Evolutionary conservation across 2,888 invertebrate species (phyloP).

Genomic region (Cephus pulcher): DNA sequence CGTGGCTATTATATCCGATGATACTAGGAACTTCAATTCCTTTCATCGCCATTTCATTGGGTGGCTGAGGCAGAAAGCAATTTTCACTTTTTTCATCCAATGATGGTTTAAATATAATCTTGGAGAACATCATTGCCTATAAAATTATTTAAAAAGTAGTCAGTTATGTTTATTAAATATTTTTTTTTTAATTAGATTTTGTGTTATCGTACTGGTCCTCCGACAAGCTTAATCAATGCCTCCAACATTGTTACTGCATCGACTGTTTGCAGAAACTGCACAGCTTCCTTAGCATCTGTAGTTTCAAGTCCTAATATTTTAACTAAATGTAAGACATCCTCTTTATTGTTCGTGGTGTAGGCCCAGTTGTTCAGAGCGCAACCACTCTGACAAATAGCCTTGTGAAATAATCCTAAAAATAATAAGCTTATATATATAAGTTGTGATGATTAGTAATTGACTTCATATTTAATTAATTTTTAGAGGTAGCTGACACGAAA

Average conservation of each 20-base stretch:
- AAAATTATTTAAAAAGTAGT: neutral
- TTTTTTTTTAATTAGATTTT: neutral
- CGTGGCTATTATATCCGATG: slow-evolving; percentile 10
- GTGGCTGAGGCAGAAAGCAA: slow-evolving; percentile 3
- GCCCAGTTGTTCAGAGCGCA: slow-evolving; percentile 44
- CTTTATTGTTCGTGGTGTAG: neutral
- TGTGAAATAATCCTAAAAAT: slow-evolving; percentile 53
- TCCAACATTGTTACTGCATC: slow-evolving; percentile 53
- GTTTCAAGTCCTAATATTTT: slow-evolving; percentile 38
- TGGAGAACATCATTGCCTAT: neutral
- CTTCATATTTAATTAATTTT: neutral
- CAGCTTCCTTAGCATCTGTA: slow-evolving; percentile 35
- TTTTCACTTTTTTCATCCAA: slow-evolving; percentile 13
- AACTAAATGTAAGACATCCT: slow-evolving; percentile 22
- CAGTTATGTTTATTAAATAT: neutral
- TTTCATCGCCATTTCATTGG: slow-evolving; percentile 5
- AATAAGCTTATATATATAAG: neutral
- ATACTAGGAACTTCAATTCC: slow-evolving; percentile 13
- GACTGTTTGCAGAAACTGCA: slow-evolving; percentile 39
- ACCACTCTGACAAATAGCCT: slow-evolving; percentile 56
- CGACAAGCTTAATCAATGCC: slow-evolving; percentile 29
- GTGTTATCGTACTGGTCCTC: neutral
- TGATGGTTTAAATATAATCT: neutral
- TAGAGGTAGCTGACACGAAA: neutral
- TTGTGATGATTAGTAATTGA: neutral